These are phyloP conservation scores for Notothenia coriiceps DNA, from an alignment of 2,113 vertebrate genomes.

Conservation along the genomic window DNA sequence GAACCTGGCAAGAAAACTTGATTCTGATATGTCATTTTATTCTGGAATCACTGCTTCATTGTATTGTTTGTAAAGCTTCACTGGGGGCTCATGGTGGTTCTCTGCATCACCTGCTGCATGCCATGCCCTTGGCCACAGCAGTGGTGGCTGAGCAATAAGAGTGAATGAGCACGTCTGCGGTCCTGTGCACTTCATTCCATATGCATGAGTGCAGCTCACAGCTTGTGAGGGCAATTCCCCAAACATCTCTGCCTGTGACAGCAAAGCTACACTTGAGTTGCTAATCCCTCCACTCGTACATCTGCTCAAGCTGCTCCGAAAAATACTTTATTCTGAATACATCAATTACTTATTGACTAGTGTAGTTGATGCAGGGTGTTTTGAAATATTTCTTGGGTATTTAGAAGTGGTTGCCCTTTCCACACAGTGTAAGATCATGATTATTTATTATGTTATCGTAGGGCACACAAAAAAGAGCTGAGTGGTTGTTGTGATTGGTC, in stretches of 20 bases:
- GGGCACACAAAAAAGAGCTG: neutral
- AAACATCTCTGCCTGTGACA: slow-evolving; percentile 51
- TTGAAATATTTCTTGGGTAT: neutral
- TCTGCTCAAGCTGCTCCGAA: neutral
- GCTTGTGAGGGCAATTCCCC: slow-evolving; percentile 34
- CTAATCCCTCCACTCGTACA: slow-evolving; percentile 9
- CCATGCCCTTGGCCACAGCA: slow-evolving; percentile 20
- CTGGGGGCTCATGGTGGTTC: neutral
- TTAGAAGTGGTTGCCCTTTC: neutral
- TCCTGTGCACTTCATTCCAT: slow-evolving; percentile 25
- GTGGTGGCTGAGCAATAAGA: slow-evolving; percentile 35
- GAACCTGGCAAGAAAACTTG: too few species aligned
- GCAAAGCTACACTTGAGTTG: slow-evolving; percentile 42
- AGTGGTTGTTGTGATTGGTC: too few species aligned
- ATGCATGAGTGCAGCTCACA: slow-evolving; percentile 52
- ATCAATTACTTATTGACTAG: neutral
- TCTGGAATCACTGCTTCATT: neutral
- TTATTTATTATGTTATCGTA: neutral
- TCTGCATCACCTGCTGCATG: slow-evolving; percentile 33
- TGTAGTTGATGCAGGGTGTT: neutral
- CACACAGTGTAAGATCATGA: neutral
- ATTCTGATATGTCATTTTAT: neutral
- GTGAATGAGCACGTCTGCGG: slow-evolving; percentile 22
- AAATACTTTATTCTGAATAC: neutral
- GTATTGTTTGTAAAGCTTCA: neutral